Conservation (phyloP, 2,888 invertebrate species). For the Xestia xanthographa region DNA sequence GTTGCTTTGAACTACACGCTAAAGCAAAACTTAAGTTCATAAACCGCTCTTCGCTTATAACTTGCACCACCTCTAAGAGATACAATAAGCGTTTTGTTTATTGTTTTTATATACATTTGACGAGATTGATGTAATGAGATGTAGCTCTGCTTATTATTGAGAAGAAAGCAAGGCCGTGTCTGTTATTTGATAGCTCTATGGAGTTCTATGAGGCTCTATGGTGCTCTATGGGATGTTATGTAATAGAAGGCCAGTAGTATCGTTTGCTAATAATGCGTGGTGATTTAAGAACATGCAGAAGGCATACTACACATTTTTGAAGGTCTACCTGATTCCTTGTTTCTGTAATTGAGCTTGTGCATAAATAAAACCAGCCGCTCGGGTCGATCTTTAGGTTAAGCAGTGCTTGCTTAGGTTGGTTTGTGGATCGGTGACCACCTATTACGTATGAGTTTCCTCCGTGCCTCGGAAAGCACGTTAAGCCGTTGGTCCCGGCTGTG, state of each 20-base stretch:
- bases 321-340: no score
- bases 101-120: constrained; percentile 73
- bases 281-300: not conserved
- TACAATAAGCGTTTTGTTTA: constrained; percentile 76
- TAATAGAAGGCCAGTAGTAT: constrained; percentile 6
- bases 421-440: no score
- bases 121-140: constrained; percentile 62
- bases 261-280: constrained; percentile 23
- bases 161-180: constrained; percentile 66
- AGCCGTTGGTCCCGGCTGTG: no score
- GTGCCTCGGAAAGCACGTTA: no score
- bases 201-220: constrained; percentile 31
- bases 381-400: no score
- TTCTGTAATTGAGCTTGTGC: no score
- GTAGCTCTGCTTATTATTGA: constrained; percentile 49
- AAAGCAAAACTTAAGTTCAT: not conserved
- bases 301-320: not conserved
- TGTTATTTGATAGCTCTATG: constrained; percentile 41
- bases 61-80: constrained; percentile 42
- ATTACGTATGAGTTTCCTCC: no score
- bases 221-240: constrained; percentile 21
- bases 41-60: constrained; percentile 19
- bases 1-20: not conserved
- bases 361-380: no score
- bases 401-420: no score